These are phyloP conservation scores for Micromys minutus DNA, from an alignment of 2,113 vertebrate genomes.

Conservation along the genomic window DNA sequence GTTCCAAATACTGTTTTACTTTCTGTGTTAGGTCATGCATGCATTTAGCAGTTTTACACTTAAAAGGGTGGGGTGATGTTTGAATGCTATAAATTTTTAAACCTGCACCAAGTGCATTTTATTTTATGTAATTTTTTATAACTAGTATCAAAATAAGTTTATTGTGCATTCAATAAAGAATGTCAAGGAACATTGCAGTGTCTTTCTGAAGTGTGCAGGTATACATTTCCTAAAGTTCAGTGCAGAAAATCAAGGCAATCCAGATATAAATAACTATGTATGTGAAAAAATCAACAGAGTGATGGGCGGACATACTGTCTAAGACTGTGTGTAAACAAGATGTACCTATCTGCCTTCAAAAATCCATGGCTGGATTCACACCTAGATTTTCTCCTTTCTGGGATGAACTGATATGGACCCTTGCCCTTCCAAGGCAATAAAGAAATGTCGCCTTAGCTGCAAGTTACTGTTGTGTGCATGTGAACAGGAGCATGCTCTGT, in stretches of 20 bases:
- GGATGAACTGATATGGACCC: conserved; percentile 62
- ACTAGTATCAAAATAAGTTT: conserved; percentile 61
- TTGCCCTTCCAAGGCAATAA: conserved; percentile 74
- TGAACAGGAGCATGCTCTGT: conserved; percentile 91
- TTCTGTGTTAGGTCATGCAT: conserved; percentile 73
- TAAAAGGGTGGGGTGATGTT: conserved; percentile 71
- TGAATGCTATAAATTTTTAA: conserved; percentile 49
- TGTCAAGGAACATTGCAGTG: conserved; percentile 65
- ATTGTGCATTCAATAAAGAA: conserved; percentile 54
- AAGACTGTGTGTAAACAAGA: not conserved
- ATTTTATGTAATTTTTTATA: conserved; percentile 66
- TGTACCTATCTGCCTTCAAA: not conserved
- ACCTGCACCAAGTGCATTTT: conserved; percentile 64
- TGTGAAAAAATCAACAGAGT: not conserved
- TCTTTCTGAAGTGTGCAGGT: conserved; percentile 62
- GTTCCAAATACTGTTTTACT: conserved; percentile 49
- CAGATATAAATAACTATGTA: not conserved
- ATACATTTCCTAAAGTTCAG: conserved; percentile 45
- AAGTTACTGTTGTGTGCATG: conserved; percentile 80
- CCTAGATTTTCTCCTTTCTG: conserved; percentile 68
- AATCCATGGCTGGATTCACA: conserved; percentile 68
- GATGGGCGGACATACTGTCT: not conserved
- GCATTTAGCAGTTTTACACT: conserved; percentile 58
- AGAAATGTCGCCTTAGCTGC: conserved; percentile 57
- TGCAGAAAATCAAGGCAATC: conserved; percentile 71